phyloP scores from a whole-genome alignment of 2,888 invertebrate species.

The Autographa gamma region DNA sequence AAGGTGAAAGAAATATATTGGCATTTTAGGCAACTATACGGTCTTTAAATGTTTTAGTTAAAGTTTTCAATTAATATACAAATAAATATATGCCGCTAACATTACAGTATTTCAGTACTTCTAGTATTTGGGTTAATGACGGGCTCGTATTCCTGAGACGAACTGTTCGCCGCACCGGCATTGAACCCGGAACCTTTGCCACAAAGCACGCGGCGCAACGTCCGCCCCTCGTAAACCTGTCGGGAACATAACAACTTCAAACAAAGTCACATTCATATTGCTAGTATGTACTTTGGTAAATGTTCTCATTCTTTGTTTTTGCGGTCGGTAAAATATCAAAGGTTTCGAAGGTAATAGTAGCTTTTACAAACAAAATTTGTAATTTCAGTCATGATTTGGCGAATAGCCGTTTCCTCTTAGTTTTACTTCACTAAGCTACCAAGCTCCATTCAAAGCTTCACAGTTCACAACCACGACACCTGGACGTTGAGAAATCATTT shows the following conservation, averaged over 20 bases:
- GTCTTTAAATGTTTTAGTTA: background rate
- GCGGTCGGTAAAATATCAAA: background rate
- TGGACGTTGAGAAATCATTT: background rate
- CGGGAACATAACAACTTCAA: constrained; percentile 9
- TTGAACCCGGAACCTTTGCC: constrained; percentile 1
- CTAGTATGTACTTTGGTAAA: background rate
- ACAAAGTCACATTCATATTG: background rate
- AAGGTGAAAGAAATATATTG: no score
- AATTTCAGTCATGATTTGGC: background rate
- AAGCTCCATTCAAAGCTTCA: background rate
- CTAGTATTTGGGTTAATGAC: constrained; percentile 19
- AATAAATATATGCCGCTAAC: background rate
- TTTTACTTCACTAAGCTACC: background rate
- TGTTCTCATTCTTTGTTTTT: constrained; percentile 1
- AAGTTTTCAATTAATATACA: background rate
- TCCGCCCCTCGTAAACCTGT: constrained; percentile 26
- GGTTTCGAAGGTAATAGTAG: background rate
- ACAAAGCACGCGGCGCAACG: constrained; percentile 5
- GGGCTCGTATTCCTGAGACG: constrained; percentile 12
- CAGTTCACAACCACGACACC: background rate
- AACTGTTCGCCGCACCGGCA: background rate
- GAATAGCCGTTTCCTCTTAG: background rate
- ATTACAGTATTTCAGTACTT: background rate
- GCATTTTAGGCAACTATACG: background rate
- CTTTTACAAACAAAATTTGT: background rate